These are phyloP conservation scores for Macrotrachela quadricornifera DNA, from an alignment of 1,140 invertebrate genomes.

Conservation along the genomic window DNA sequence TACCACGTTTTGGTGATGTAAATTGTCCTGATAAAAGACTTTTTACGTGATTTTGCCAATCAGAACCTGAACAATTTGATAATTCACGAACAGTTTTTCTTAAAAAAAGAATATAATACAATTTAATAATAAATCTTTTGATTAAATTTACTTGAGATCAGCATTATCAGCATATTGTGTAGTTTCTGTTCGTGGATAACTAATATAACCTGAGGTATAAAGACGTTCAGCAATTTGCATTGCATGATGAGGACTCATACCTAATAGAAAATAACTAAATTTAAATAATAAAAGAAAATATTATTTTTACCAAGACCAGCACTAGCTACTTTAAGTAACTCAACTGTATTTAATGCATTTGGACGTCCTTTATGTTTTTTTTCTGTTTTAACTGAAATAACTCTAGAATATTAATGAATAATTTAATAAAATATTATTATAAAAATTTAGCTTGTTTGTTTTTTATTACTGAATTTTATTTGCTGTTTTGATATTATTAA, in stretches of 20 bases:
- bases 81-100: background rate
- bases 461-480: constrained; percentile 50
- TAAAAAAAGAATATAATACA: background rate
- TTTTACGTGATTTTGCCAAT: background rate
- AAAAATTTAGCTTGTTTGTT: background rate
- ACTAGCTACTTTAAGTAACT: constrained; percentile 80
- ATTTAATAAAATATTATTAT: background rate
- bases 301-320: constrained; percentile 60
- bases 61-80: background rate
- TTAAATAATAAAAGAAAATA: too few relatives aligned
- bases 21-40: background rate
- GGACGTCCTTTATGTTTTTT: constrained; percentile 67
- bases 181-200: constrained; percentile 40
- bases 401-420: background rate
- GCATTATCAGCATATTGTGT: constrained; percentile 86
- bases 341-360: constrained; percentile 80
- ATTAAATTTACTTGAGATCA: constrained; percentile 48
- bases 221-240: constrained; percentile 82
- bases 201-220: constrained; percentile 32
- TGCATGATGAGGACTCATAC: constrained; percentile 79
- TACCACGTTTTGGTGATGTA: constrained; percentile 33
- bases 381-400: constrained; percentile 15
- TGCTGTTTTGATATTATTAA: constrained; percentile 56
- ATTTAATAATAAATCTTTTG: background rate
- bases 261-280: too few relatives aligned